phyloP scores from a whole-genome alignment of 2,888 invertebrate genomes.

The Caenorhabditis macrosperma region DNA sequence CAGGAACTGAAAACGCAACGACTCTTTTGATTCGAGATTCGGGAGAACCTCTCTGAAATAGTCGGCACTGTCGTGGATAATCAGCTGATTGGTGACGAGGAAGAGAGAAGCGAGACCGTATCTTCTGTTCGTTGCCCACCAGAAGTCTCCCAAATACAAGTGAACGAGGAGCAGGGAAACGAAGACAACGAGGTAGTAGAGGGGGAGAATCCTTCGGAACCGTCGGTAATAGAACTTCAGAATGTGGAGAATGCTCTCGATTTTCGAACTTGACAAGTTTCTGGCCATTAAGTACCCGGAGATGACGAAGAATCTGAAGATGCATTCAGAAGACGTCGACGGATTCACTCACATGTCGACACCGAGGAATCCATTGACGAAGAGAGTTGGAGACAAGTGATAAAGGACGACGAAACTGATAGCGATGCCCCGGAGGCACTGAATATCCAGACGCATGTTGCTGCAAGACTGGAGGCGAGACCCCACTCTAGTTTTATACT shows the following conservation, averaged over 20 bases:
- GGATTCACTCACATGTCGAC: slow-evolving; percentile 46
- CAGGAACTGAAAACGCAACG: slow-evolving; percentile 40
- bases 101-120: slow-evolving; percentile 51
- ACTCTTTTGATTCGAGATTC: not conserved
- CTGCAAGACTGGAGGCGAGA: not conserved
- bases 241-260: slow-evolving; percentile 13
- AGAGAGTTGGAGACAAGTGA: slow-evolving; percentile 46
- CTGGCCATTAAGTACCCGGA: slow-evolving; percentile 57
- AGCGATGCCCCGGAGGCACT: slow-evolving; percentile 54
- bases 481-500: slow-evolving; percentile 21
- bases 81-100: slow-evolving; percentile 56
- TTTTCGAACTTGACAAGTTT: slow-evolving; percentile 27
- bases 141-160: slow-evolving; percentile 37
- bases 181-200: slow-evolving; percentile 46
- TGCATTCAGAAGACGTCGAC: not conserved
- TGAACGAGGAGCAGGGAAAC: slow-evolving; percentile 17
- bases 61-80: slow-evolving; percentile 60
- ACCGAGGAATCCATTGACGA: slow-evolving; percentile 55
- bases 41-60: slow-evolving; percentile 47
- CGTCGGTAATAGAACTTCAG: slow-evolving; percentile 42
- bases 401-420: slow-evolving; percentile 45
- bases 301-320: slow-evolving; percentile 55
- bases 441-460: slow-evolving; percentile 43
- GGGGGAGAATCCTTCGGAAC: slow-evolving; percentile 47
- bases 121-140: slow-evolving; percentile 54